These are phyloP conservation scores for Polypterus senegalus DNA, from an alignment of 2,113 vertebrate species.

Conservation along the genomic window DNA sequence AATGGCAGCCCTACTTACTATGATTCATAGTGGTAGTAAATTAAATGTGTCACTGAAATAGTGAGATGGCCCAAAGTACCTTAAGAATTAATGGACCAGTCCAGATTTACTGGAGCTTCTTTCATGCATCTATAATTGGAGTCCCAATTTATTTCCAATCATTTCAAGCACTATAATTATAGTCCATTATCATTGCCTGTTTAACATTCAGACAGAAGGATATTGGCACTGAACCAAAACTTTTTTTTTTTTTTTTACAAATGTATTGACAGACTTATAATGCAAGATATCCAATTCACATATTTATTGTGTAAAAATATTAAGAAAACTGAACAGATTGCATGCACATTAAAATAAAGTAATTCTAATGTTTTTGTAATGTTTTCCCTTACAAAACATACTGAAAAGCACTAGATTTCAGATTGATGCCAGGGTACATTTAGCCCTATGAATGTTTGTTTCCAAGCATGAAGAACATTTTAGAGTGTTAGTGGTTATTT, in stretches of 20 bases:
- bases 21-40: constrained; percentile 40
- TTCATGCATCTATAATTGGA: constrained; percentile 58
- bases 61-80: constrained; percentile 44
- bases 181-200: constrained; percentile 47
- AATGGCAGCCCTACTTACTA: constrained; percentile 22
- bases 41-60: constrained; percentile 38
- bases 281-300: neutral
- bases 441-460: too few relatives aligned
- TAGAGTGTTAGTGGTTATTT: too few relatives aligned
- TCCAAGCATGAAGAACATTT: too few relatives aligned
- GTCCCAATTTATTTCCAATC: constrained; percentile 64
- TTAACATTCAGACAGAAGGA: constrained; percentile 49
- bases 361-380: too few relatives aligned
- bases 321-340: too few relatives aligned
- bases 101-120: constrained; percentile 47
- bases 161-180: constrained; percentile 62
- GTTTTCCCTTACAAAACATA: too few relatives aligned
- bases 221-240: constrained; percentile 31
- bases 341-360: too few relatives aligned
- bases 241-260: constrained; percentile 33
- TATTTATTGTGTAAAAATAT: too few relatives aligned
- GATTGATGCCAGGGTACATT: too few relatives aligned
- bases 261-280: neutral
- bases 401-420: too few relatives aligned
- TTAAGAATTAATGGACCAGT: constrained; percentile 59